phyloP scores from a whole-genome alignment of 1,140 invertebrate species.

The Drosophila nigromelanica region DNA sequence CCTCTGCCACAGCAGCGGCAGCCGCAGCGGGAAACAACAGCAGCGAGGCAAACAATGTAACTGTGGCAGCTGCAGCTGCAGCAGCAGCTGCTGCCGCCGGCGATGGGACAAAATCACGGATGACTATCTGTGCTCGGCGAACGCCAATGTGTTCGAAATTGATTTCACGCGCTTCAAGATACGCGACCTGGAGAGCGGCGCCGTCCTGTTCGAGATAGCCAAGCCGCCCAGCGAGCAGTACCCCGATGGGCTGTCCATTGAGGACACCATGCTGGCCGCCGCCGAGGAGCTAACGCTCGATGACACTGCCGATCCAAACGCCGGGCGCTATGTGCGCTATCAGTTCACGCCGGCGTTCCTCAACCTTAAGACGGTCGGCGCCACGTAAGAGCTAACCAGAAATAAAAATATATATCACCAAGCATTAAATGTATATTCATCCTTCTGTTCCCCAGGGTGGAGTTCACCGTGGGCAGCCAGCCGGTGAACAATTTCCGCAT shows the following conservation, averaged over 20 bases:
- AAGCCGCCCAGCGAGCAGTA: constrained; percentile 90
- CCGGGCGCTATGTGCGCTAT: constrained; percentile 97
- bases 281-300: constrained; percentile 85
- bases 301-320: constrained; percentile 91
- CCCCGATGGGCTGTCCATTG: constrained; percentile 86
- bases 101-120: constrained; percentile 85
- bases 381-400: constrained; percentile 88
- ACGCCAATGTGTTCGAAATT: constrained; percentile 98
- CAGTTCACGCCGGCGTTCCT: constrained; percentile 98
- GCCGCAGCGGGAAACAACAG: constrained; percentile 10
- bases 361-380: constrained; percentile 97
- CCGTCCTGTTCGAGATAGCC: constrained; percentile 97
- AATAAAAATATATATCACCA: too few relatives aligned
- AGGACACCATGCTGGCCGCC: constrained; percentile 85
- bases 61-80: constrained; percentile 6
- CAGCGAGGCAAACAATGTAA: constrained; percentile 8
- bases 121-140: constrained; percentile 95
- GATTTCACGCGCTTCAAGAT: constrained; percentile 99
- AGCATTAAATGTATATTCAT: not conserved
- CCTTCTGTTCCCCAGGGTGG: constrained; percentile 88
- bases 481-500: constrained; percentile 98
- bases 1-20: constrained; percentile 1
- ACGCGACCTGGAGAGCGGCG: constrained; percentile 96
- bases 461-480: constrained; percentile 96
- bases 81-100: constrained; percentile 7